These are phyloP conservation scores for Drosophila phalerata DNA, from an alignment of 2,888 invertebrate genomes.

Conservation along the genomic window DNA sequence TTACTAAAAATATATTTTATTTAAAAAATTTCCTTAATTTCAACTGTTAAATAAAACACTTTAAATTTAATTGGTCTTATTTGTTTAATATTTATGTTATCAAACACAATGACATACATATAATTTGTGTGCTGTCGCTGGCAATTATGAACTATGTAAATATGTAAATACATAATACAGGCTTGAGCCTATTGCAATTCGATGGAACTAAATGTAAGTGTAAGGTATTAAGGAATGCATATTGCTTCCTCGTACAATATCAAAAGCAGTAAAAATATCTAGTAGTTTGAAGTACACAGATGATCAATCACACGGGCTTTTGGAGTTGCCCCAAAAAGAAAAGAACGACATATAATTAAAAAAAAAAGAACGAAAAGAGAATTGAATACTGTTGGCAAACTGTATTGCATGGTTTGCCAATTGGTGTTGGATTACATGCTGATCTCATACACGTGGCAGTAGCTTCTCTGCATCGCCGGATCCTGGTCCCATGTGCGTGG, in stretches of 20 bases:
- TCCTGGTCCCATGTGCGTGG: not conserved
- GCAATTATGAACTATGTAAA: constrained; percentile 19
- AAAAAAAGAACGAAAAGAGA: not conserved
- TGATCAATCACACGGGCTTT: constrained; percentile 46
- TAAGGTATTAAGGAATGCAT: constrained; percentile 6
- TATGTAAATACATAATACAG: constrained; percentile 24
- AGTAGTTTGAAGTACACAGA: constrained; percentile 41
- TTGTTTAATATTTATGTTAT: constrained; percentile 23
- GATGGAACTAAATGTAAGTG: constrained; percentile 29
- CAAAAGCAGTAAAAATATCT: constrained; percentile 46
- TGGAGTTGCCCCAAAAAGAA: constrained; percentile 11
- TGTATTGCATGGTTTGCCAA: constrained; percentile 3
- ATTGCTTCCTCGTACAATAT: constrained; percentile 25
- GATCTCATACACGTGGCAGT: constrained; percentile 71
- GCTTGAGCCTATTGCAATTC: constrained; percentile 26
- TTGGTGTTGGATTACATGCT: too few species aligned
- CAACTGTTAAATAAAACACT: not conserved
- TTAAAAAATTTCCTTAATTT: too few species aligned
- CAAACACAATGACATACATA: constrained; percentile 27
- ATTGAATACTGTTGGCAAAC: constrained; percentile 41
- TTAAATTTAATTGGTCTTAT: constrained; percentile 12
- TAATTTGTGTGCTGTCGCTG: constrained; percentile 14
- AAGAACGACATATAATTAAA: not conserved
- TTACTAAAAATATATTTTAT: too few species aligned
- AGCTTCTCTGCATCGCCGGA: constrained; percentile 78